phyloP scores from a whole-genome alignment of 2,888 invertebrate species.

The Eledona agricola region DNA sequence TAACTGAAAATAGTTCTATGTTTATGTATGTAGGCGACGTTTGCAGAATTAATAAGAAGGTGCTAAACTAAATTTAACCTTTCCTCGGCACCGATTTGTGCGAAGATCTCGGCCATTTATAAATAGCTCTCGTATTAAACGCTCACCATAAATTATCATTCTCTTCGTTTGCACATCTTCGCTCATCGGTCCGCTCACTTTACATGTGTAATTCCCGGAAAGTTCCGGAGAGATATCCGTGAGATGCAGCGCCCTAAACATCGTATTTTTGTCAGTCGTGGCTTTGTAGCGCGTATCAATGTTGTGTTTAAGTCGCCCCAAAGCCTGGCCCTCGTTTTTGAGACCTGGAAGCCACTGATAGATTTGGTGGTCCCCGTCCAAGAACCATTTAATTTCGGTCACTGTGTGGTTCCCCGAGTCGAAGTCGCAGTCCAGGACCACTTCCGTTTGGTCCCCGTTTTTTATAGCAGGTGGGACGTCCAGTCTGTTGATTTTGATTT shows the following conservation, averaged over 20 bases:
- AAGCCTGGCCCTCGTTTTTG: slow-evolving; percentile 50
- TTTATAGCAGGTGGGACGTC: slow-evolving; percentile 49
- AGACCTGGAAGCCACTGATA: slow-evolving; percentile 64
- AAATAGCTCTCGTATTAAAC: no score
- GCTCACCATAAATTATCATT: slow-evolving; percentile 69
- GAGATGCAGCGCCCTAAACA: slow-evolving; percentile 67
- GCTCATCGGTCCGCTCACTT: slow-evolving; percentile 63
- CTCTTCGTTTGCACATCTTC: slow-evolving; percentile 61
- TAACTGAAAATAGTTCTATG: no score
- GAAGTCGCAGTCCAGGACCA: slow-evolving; percentile 65
- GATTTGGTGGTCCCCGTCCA: slow-evolving; percentile 60
- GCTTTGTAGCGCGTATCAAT: slow-evolving; percentile 61
- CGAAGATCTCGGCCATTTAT: no score
- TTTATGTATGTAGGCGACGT: no score
- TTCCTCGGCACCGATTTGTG: no score
- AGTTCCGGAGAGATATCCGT: slow-evolving; percentile 62
- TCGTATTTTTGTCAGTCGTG: slow-evolving; percentile 59
- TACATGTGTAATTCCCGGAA: slow-evolving; percentile 67
- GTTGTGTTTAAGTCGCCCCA: slow-evolving; percentile 57
- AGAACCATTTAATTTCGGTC: slow-evolving; percentile 65
- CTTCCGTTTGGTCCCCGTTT: slow-evolving; percentile 50
- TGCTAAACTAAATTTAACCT: no score
- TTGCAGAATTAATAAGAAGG: no score
- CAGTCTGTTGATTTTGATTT: slow-evolving; percentile 51
- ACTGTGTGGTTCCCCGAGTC: slow-evolving; percentile 59